Base-by-base conservation (phyloP, 2,797 vertebrate genomes). In the Borostomias antarcticus region DNA sequence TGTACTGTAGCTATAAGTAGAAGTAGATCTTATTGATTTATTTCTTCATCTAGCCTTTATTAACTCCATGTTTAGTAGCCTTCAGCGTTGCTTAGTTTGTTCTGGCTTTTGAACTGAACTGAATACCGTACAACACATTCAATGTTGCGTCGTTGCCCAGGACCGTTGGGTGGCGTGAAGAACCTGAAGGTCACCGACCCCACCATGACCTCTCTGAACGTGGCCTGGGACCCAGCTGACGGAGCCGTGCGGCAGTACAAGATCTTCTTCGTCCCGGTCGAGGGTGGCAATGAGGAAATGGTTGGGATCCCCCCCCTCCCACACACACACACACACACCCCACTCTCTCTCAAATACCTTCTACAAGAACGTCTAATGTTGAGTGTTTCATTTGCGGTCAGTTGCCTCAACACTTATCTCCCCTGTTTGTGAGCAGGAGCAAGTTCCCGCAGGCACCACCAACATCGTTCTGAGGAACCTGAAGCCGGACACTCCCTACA, bases 231-330 rank as follows among this genome's bases (percentile, higher is more conserved):
- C 50, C 93, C 97, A 0, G 95, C 97, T 0, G 96, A 97, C 5
- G 96, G 97, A 21, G 95, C 89, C 2, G 96, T 96, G 10, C 94
- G 96, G 0, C 94, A 96, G 58, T 99, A 99, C 85, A 98, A 97
- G 73, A 84, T 98, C 48, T 94, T 94, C 86, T 98, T 91, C n/a
- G 80, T 92, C 1, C 95, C 96, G 0, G 73, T 81, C 0, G 84
- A 91, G 9, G 95, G 95, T 5, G 94, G 93, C 37, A 75, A 78
- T 9, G 97, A 98, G 75, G 94, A 96, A 80, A 91, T 95, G 96
- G 97, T 98, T 90, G 65, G 86, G 8, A 13, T 53, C 9, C 5
- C 17, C 30, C 28, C 0, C 29, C 19, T 4, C 19, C 8, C 1
- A 19, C 19, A 2, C 48, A 23, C 2, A 11, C 50, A 5, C 3